Percentiles rank a stretch among this genome's conserved stretches.
Conservation (phyloP, 1,140 invertebrate species). For the Zaprionus taronus region DNA sequence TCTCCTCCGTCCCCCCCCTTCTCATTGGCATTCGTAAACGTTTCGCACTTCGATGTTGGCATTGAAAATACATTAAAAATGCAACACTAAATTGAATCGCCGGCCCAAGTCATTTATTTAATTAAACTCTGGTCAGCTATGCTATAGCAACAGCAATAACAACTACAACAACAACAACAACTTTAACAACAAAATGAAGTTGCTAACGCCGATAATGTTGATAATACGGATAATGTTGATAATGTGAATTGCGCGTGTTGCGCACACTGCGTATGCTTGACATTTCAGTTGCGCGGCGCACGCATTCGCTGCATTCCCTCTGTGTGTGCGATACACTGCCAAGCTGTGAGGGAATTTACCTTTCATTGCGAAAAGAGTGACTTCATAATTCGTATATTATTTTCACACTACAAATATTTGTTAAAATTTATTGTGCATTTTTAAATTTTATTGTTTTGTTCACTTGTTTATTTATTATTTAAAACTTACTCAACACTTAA, state of each 20-base stretch:
- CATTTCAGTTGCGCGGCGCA: constrained; percentile 26
- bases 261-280: constrained; percentile 49
- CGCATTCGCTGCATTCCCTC: constrained; percentile 5
- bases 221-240: constrained; percentile 21
- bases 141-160: constrained; percentile 12
- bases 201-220: constrained; percentile 40
- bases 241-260: constrained; percentile 29
- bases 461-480: too few relatives aligned
- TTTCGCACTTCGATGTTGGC: constrained; percentile 16
- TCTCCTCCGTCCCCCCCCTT: background rate
- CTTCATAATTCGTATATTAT: background rate
- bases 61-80: constrained; percentile 48
- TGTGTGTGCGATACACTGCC: constrained; percentile 3
- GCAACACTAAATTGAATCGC: constrained; percentile 46
- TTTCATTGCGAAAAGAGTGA: background rate
- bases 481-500: too few relatives aligned
- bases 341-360: background rate
- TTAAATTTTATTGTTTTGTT: background rate
- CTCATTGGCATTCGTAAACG: constrained; percentile 12
- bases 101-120: constrained; percentile 56
- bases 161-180: constrained; percentile 15
- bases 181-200: constrained; percentile 35
- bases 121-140: constrained; percentile 49
- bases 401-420: too few relatives aligned
- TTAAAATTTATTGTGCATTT: background rate